Conservation (phyloP, 2,888 invertebrate species). For the Trissolcus japonicus region DNA sequence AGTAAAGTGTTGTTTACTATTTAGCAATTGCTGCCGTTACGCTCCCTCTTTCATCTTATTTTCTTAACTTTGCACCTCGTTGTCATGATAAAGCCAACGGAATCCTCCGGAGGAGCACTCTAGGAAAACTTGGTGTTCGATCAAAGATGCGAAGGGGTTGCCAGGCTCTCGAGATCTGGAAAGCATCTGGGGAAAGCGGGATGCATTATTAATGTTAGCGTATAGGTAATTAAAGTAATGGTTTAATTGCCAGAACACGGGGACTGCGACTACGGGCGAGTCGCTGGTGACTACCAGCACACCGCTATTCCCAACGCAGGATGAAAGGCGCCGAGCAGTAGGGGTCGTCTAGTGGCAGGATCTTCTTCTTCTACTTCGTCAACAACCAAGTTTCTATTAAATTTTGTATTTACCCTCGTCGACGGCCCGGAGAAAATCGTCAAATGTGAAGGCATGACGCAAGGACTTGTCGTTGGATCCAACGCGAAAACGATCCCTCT, state of each 20-base stretch:
- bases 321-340: conserved; percentile 43
- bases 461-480: conserved; percentile 45
- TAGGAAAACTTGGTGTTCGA: conserved; percentile 40
- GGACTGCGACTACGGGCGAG: conserved; percentile 51
- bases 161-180: conserved; percentile 56
- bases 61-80: conserved; percentile 50
- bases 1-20: conserved; percentile 68
- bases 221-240: conserved; percentile 66
- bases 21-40: conserved; percentile 71
- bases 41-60: conserved; percentile 56
- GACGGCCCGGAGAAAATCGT: conserved; percentile 60
- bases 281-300: conserved; percentile 43
- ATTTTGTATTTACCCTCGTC: conserved; percentile 65
- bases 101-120: conserved; percentile 37
- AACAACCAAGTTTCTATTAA: conserved; percentile 67
- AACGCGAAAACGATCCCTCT: conserved; percentile 46
- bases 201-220: conserved; percentile 64
- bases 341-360: conserved; percentile 51
- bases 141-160: conserved; percentile 57
- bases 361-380: conserved; percentile 61
- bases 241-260: conserved; percentile 63
- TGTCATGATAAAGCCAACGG: conserved; percentile 32
- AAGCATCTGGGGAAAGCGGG: conserved; percentile 57
- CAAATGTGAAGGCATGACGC: conserved; percentile 55
- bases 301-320: conserved; percentile 23